Conservation (phyloP, 2,113 vertebrate genomes). For the Microcebus griseorufus region DNA sequence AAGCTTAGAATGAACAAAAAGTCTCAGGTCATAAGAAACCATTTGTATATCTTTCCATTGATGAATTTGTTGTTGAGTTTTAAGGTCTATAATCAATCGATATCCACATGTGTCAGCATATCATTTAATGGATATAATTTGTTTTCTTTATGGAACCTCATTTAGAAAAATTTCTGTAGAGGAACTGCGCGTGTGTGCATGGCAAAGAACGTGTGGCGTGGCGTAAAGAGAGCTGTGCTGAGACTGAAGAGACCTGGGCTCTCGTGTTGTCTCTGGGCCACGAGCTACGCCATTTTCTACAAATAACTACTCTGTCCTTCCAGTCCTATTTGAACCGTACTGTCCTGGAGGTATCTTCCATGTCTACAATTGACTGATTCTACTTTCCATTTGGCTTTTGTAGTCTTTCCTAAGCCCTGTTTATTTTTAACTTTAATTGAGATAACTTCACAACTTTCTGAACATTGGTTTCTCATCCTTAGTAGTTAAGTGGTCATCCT, state of each 20-base stretch:
- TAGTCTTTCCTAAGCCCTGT: not conserved
- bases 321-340: not conserved
- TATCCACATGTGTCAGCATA: not conserved
- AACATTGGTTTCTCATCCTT: not conserved
- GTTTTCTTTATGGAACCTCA: not conserved
- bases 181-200: accelerated
- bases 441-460: not conserved
- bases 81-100: not conserved
- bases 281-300: not conserved
- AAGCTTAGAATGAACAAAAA: not conserved
- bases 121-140: not conserved
- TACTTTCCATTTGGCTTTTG: not conserved
- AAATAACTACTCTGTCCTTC: not conserved
- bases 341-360: not conserved
- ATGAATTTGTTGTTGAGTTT: not conserved
- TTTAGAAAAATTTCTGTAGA: not conserved
- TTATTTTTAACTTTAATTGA: not conserved
- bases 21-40: not conserved
- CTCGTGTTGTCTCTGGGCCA: not conserved
- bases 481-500: not conserved
- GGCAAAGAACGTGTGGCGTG: accelerated
- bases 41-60: not conserved
- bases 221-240: accelerated
- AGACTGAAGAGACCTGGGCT: not conserved
- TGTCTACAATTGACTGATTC: not conserved